Evolutionary conservation across 1,140 invertebrate species (phyloP), one percentile per base, ranked within the genome.

Genomic region (Metaphire vulgaris): DNA sequence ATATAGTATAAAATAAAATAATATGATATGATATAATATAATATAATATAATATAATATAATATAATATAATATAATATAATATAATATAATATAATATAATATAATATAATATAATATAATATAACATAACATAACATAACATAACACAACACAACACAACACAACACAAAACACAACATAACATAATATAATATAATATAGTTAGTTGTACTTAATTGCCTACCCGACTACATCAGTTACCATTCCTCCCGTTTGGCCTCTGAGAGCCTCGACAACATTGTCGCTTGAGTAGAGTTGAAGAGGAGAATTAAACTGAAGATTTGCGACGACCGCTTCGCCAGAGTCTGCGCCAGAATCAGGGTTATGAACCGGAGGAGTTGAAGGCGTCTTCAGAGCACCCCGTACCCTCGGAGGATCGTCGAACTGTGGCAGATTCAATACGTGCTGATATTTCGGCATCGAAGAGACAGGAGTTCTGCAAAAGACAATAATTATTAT

Each of bases 231-330:
- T 31, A 81, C 74, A 28, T 79, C 80, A 16, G 66, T 66, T 15
- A 74, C 72, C 16, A 78, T 30, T 15, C 79, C 80, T n/a, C 69
- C 76, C 2, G 77, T 75, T 74, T 80, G 79, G 31, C 76, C 74
- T 29, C 74, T 66, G 41, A 79, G 79, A 0, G 79, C 78, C 21
- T 82, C 80, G 6, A 70, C 56, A n/a, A 74, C 81, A 72, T 80
- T 79, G 73, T 80, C 77, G 16, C 74, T 77, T 6, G 80, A 80
- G 74, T 82, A 82, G 15, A 80, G 32, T 12, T 76, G 74, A 30
- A 75, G 73, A 1, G 77, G 78, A 70, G 72, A 68, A 56, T 78
- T 78, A 69, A 77, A 78, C 69, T 78, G 77, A 29, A 75, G 33
- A 33, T 78, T 76, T 0, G 77, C 73, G 15, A 77, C 76, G 31